Evolutionary conservation across 2,113 vertebrate species (phyloP).

Genomic region (Oenanthe melanoleuca): DNA sequence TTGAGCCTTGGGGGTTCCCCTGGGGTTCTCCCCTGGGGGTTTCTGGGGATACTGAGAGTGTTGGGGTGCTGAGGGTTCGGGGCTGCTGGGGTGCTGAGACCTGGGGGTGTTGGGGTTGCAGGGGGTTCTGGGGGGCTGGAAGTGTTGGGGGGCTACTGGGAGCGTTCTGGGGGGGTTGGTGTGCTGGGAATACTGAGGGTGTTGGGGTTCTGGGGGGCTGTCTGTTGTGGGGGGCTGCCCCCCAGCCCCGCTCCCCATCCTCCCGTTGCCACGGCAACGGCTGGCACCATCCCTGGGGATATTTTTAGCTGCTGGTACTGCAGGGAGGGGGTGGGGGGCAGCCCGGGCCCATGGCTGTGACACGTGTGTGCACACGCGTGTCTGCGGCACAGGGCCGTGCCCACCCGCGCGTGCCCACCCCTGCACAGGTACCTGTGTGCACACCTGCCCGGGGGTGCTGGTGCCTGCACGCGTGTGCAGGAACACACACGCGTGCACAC

Average conservation of each 20-base stretch:
- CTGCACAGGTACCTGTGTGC: neutral
- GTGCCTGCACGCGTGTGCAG: neutral
- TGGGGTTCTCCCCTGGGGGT: too few relatives aligned
- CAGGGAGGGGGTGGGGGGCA: neutral
- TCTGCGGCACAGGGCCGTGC: neutral
- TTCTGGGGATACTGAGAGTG: neutral
- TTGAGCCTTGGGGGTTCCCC: neutral
- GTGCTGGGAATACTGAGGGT: neutral
- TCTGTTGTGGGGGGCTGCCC: neutral
- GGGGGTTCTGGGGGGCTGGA: neutral
- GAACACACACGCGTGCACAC: too few relatives aligned
- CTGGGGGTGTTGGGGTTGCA: neutral
- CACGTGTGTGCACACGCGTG: neutral
- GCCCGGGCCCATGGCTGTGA: neutral
- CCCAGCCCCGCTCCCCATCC: neutral
- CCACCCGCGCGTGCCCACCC: neutral
- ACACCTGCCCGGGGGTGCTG: neutral
- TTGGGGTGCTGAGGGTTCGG: neutral
- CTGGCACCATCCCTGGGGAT: neutral
- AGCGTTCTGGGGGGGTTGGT: neutral
- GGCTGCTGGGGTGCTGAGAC: too few relatives aligned
- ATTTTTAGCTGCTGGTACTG: constrained; percentile 38
- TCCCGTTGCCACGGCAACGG: neutral
- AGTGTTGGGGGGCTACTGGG: neutral
- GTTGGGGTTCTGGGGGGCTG: neutral